phyloP scores from a whole-genome alignment of 2,113 vertebrate species.

The Uria aalge region DNA sequence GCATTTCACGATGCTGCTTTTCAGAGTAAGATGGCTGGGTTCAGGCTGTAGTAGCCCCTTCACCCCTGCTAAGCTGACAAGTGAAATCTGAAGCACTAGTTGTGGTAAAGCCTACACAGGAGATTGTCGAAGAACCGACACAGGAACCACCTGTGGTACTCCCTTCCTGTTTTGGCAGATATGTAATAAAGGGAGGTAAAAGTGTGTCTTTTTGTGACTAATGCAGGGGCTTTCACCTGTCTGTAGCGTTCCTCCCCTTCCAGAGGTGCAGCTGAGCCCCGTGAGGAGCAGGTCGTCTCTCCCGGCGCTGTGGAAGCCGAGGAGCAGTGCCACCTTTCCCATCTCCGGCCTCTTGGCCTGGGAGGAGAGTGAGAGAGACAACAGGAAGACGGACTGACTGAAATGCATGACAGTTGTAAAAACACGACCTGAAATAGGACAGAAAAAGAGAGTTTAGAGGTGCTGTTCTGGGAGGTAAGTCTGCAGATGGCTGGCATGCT shows the following conservation, averaged over 20 bases:
- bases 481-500: not conserved
- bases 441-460: not conserved
- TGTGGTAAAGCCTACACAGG: not conserved
- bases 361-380: fast-evolving
- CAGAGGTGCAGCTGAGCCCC: not conserved
- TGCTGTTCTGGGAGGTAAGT: not conserved
- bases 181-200: not conserved
- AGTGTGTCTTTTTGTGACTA: not conserved
- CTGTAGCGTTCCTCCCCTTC: fast-evolving
- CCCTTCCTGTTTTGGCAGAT: not conserved
- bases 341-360: fast-evolving
- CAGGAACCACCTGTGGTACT: not conserved
- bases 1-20: not conserved
- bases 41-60: not conserved
- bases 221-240: fast-evolving
- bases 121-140: fast-evolving
- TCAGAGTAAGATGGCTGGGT: fast-evolving
- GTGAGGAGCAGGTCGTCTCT: fast-evolving
- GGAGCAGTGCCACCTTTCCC: fast-evolving
- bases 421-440: not conserved
- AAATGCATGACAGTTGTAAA: not conserved
- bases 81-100: not conserved
- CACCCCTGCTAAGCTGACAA: not conserved
- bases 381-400: not conserved
- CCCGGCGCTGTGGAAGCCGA: not conserved